Percentiles rank a stretch among this genome's conserved stretches.
Conservation (phyloP, 2,888 invertebrate genomes). For the Spisula subtruncata region DNA sequence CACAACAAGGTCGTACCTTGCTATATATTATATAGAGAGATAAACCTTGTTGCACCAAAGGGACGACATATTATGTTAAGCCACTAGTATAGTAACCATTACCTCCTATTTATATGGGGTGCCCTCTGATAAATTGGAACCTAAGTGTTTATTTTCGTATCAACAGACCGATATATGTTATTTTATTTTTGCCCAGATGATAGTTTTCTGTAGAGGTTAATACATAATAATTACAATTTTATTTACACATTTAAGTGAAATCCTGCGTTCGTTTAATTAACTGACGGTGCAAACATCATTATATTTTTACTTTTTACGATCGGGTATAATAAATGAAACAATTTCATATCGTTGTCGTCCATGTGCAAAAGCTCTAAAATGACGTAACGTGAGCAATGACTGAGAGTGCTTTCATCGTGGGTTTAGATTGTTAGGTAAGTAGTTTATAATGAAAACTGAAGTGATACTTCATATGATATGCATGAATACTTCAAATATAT, state of each 20-base stretch:
- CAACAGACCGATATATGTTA: neutral
- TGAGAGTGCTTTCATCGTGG: constrained; percentile 6
- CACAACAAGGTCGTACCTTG: no score
- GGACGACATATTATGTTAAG: no score
- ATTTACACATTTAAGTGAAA: neutral
- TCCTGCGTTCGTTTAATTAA: neutral
- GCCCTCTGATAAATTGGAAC: no score
- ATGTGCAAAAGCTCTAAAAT: neutral
- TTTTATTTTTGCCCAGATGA: neutral
- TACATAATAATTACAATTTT: neutral
- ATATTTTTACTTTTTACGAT: constrained; percentile 5
- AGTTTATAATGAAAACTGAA: constrained; percentile 21
- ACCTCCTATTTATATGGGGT: no score
- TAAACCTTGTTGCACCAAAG: no score
- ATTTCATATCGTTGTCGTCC: constrained; percentile 15
- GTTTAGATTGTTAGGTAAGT: constrained; percentile 5
- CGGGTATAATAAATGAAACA: neutral
- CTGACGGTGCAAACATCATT: neutral
- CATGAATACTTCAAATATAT: constrained; percentile 6
- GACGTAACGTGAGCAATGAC: neutral
- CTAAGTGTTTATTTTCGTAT: no score
- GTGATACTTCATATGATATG: constrained; percentile 20
- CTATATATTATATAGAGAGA: no score
- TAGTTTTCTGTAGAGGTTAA: neutral
- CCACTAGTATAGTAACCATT: no score